Base-by-base conservation (phyloP, 2,888 invertebrate species). In the Drosophila kuntzei region DNA sequence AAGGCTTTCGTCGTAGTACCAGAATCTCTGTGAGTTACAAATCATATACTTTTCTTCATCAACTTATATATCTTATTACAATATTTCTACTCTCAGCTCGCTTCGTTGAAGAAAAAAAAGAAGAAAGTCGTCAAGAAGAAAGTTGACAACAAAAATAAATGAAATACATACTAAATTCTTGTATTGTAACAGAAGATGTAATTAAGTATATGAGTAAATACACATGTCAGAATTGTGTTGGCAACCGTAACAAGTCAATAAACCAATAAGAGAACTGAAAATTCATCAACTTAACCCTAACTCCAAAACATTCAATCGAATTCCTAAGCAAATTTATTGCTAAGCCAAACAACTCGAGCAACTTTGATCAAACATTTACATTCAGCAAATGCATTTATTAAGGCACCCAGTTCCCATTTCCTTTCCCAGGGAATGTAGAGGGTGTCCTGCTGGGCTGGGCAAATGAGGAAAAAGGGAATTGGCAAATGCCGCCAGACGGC, bases 201-300 rank as follows among this genome's bases (percentile, higher is more conserved):
- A 34, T 18, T 36, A 36, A 32, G 20, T 51, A 37, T 9, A 36
- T 3, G 18, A 5, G 12, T 46, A 16, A 12, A 9, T 32, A 18
- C 12, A 47, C 8, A 29, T 47, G 27, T 22, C 34, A 22, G 49
- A 29, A 18, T 55, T 80, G 65, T 73, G 81, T 84, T 80, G 79
- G 79, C 76, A 81, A 85, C 66, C 76, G 44, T 62, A 85, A 79
- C 79, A 81, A 80, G 66, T 36, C 54, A 34, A 68, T 36, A 81
- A 78, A 68, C 39, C 50, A 34, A 62, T 22, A 55, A 12, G 22
- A 5, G 9, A 50, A 41, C 25, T 47, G 61, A 22, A 64, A 58
- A 59, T 44, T 25, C 58, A 61, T 49, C 59, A 73, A 46, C 53
- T 61, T 49, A 49, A 63, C 57, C 74, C 58, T 8, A 12, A 16